Base-by-base conservation (phyloP, 2,113 vertebrate genomes). In the Hepsetus odoe region DNA sequence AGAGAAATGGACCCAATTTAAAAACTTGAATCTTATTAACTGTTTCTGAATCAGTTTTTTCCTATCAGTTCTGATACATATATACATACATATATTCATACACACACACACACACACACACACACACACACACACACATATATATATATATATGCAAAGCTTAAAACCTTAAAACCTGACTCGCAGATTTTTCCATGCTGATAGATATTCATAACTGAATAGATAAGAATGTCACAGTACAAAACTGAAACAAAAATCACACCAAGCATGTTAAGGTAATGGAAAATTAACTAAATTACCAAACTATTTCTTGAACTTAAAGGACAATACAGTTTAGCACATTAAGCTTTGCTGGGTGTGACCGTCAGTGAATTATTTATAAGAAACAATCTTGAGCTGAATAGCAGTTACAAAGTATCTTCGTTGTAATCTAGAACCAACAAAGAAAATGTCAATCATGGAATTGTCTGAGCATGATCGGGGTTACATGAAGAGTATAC, bases 381-480 rank as follows among this genome's bases (percentile, higher is more conserved):
- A 46, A 56, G 42, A 9, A 40, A 4, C 20, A 32, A 51, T 62
- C 58, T 24, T 72, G 32, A 65, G 72, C 24, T 24, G 46, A 64
- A 53, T 66, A 62, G 71, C 55, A 69, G 35, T 16, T 80, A 62
- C 46, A 77, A 42, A 69, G 26, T 71, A 18, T 58, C 22, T 42
- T 20, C 14, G 53, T 33, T 62, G 38, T 83, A 28, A 42, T 32
- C 49, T 10, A 79, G 59, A 70, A 74, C 62, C 26, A 80, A 83
- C 62, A 58, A 61, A 69, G 69, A 59, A 64, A 62, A 74, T 14
- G 38, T 58, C 74, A 74, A 49, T 83, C 78, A 80, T 30, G n/a
- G 53, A 59, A 33, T 76, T 73, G 55, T 76, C 30, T 64, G 61
- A 42, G 70, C 72, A 28, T 44, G 65, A 66, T 53, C 72, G 22